phyloP scores from a whole-genome alignment of 2,888 invertebrate species.

The Xylocampa areola region DNA sequence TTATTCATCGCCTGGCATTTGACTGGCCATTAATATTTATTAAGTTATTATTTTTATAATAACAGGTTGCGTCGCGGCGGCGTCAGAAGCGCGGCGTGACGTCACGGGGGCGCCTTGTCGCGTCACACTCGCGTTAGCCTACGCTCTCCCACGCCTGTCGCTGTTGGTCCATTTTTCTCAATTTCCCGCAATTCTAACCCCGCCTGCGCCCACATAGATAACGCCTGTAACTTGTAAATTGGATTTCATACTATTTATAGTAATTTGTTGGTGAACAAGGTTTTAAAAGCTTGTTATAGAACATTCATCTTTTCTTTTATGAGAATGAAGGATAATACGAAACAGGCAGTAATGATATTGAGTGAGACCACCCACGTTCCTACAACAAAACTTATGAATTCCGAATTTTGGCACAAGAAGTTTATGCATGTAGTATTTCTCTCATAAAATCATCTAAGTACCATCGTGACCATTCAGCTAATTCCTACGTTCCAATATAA shows the following conservation, averaged over 20 bases:
- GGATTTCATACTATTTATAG: conserved; percentile 70
- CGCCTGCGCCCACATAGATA: conserved; percentile 79
- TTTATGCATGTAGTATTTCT: too few relatives aligned
- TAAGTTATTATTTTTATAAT: conserved; percentile 52
- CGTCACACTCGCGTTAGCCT: conserved; percentile 55
- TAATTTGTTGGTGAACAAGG: conserved; percentile 26
- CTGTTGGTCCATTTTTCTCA: conserved; percentile 71
- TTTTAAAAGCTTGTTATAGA: conserved; percentile 24
- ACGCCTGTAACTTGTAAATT: conserved; percentile 66
- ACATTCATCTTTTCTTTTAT: conserved; percentile 10
- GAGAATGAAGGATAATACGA: too few relatives aligned
- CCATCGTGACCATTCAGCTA: too few relatives aligned
- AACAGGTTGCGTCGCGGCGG: conserved; percentile 22
- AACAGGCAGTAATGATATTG: too few relatives aligned
- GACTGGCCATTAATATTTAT: conserved; percentile 51
- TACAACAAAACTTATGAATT: too few relatives aligned
- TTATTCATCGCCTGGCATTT: conserved; percentile 49
- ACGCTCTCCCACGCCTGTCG: conserved; percentile 51
- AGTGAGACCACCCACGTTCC: too few relatives aligned
- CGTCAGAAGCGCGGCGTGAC: conserved; percentile 62
- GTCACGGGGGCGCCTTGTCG: conserved; percentile 71
- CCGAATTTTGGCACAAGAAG: too few relatives aligned
- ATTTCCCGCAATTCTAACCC: conserved; percentile 78
- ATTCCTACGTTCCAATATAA: too few relatives aligned
- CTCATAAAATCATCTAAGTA: too few relatives aligned